phyloP scores from a whole-genome alignment of 2,797 vertebrate species.

The Huso huso region DNA sequence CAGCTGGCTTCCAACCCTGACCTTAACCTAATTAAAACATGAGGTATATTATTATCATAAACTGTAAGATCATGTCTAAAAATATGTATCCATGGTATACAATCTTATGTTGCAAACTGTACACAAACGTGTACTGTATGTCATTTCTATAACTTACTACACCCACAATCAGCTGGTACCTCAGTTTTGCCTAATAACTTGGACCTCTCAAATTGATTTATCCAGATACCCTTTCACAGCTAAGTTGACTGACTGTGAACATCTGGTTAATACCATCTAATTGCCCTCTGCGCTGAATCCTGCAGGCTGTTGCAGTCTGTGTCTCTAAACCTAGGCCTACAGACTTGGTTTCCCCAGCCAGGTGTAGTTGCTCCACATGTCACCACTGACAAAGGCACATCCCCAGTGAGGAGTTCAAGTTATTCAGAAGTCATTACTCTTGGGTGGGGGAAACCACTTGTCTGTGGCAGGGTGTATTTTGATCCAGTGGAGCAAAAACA shows the following conservation, averaged over 20 bases:
- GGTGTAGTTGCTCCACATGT: neutral
- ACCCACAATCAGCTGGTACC: no score
- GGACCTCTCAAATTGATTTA: no score
- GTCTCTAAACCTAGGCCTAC: no score
- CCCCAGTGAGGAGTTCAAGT: neutral
- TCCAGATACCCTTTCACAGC: neutral
- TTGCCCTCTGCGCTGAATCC: neutral
- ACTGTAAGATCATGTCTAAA: no score
- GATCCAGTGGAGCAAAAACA: slow-evolving; percentile 19
- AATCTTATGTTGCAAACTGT: no score
- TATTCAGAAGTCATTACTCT: slow-evolving; percentile 16
- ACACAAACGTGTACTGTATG: no score
- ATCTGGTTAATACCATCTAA: neutral
- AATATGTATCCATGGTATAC: no score
- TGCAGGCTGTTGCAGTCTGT: neutral
- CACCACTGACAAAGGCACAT: slow-evolving; percentile 7
- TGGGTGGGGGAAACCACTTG: slow-evolving; percentile 5
- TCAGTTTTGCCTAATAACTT: no score
- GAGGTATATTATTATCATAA: no score
- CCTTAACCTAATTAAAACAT: no score
- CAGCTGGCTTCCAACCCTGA: neutral
- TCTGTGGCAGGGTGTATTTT: slow-evolving; percentile 8
- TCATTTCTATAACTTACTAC: no score
- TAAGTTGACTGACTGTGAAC: neutral
- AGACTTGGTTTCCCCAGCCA: no score